Percentiles rank a stretch among this genome's conserved stretches.
phyloP scores from a whole-genome alignment of 2,797 vertebrate genomes.

The Rachycentron canadum region DNA sequence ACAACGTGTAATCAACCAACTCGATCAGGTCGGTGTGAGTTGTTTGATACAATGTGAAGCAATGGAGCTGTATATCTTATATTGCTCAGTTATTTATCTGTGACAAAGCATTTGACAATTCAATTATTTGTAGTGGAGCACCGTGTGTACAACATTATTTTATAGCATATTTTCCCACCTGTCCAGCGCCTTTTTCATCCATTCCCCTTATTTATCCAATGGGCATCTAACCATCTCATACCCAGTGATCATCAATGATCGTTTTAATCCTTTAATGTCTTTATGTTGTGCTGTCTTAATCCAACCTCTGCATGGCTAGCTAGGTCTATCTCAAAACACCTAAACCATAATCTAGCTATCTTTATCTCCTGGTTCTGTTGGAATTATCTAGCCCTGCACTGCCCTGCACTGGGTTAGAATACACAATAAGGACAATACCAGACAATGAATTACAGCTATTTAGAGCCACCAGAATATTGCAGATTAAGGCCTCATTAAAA shows the following conservation, averaged over 20 bases:
- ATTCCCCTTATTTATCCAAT: neutral
- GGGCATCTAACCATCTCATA: constrained; percentile 18
- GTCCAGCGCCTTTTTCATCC: neutral
- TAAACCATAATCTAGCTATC: constrained; percentile 46
- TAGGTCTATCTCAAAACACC: constrained; percentile 11
- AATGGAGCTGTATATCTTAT: neutral
- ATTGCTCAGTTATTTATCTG: neutral
- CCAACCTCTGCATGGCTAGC: constrained; percentile 31
- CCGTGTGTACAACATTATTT: no score
- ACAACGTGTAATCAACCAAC: no score
- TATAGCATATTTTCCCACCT: neutral
- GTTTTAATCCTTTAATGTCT: constrained; percentile 58
- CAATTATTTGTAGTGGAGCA: no score
- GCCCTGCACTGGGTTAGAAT: constrained; percentile 50
- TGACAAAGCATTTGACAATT: neutral
- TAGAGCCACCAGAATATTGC: constrained; percentile 21
- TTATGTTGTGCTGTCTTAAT: constrained; percentile 44
- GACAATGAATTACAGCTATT: constrained; percentile 39
- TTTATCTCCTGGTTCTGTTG: constrained; percentile 38
- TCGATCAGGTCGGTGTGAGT: no score
- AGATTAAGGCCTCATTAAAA: neutral
- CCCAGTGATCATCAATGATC: constrained; percentile 28
- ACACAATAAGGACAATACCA: constrained; percentile 20
- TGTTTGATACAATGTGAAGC: neutral
- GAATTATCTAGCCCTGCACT: constrained; percentile 44